These are phyloP conservation scores for Eriosoma lanigerum DNA, from an alignment of 1,140 invertebrate genomes.

Conservation along the genomic window DNA sequence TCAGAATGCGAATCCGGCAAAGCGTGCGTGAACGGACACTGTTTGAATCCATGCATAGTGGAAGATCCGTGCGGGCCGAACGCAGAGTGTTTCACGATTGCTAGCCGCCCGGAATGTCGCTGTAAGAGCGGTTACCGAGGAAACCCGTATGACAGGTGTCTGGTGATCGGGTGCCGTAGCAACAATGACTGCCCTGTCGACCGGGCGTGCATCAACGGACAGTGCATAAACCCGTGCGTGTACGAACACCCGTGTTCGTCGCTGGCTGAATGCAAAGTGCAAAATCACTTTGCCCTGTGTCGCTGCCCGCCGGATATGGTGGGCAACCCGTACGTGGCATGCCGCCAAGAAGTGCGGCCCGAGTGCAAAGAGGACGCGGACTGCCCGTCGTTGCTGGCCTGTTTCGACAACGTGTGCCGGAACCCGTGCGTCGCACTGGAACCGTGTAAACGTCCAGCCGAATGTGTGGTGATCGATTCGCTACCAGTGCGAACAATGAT, in stretches of 20 bases:
- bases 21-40: constrained; percentile 80
- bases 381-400: constrained; percentile 76
- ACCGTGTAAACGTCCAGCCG: constrained; percentile 77
- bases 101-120: constrained; percentile 75
- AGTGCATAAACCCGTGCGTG: constrained; percentile 83
- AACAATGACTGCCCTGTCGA: constrained; percentile 85
- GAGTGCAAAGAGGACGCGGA: constrained; percentile 80
- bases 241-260: constrained; percentile 76
- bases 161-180: constrained; percentile 80
- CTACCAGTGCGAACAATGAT: constrained; percentile 83
- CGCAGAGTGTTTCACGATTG: constrained; percentile 77
- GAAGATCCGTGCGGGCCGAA: constrained; percentile 79
- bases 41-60: constrained; percentile 78
- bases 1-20: constrained; percentile 78
- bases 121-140: constrained; percentile 79
- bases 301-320: constrained; percentile 70
- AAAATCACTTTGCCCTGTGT: constrained; percentile 80
- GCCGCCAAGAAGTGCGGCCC: constrained; percentile 68
- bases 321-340: constrained; percentile 81
- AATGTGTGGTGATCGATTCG: constrained; percentile 78
- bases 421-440: constrained; percentile 77
- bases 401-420: constrained; percentile 77
- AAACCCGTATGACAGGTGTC: constrained; percentile 74
- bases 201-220: constrained; percentile 79
- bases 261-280: constrained; percentile 74